These are phyloP conservation scores for Crocuta crocuta DNA, from an alignment of 2,113 vertebrate genomes.

Conservation along the genomic window DNA sequence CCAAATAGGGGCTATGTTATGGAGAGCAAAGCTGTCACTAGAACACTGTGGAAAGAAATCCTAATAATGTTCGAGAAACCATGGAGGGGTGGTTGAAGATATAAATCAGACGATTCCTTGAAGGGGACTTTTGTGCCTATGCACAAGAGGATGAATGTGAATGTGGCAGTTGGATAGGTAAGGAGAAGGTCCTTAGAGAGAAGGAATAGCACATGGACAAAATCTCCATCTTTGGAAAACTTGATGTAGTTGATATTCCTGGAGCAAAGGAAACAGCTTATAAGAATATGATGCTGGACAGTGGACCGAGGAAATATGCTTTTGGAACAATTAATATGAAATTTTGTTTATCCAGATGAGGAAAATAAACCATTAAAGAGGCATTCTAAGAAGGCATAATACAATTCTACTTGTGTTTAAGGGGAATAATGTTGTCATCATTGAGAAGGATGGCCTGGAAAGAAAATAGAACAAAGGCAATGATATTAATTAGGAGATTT, in stretches of 20 bases:
- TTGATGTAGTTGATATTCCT: not conserved
- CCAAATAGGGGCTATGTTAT: not conserved
- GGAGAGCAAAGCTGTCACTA: not conserved
- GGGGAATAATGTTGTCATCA: not conserved
- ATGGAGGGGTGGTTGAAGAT: not conserved
- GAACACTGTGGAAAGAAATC: not conserved
- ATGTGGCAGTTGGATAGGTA: not conserved
- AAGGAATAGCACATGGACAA: not conserved
- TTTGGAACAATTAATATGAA: not conserved
- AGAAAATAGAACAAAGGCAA: not conserved
- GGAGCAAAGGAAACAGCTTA: not conserved
- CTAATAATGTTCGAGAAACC: not conserved
- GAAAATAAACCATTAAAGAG: not conserved
- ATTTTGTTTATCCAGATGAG: conserved; percentile 51
- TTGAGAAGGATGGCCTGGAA: not conserved
- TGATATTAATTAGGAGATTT: not conserved
- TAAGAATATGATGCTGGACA: not conserved
- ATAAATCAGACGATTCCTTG: not conserved
- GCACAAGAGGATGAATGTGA: not conserved
- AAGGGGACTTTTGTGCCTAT: not conserved
- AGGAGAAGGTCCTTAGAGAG: not conserved
- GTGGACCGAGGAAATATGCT: not conserved
- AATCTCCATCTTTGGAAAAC: not conserved
- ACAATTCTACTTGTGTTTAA: conserved; percentile 1
- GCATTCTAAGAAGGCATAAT: not conserved